These are phyloP conservation scores for Grallaria varia DNA, from an alignment of 2,113 vertebrate species.

Conservation along the genomic window DNA sequence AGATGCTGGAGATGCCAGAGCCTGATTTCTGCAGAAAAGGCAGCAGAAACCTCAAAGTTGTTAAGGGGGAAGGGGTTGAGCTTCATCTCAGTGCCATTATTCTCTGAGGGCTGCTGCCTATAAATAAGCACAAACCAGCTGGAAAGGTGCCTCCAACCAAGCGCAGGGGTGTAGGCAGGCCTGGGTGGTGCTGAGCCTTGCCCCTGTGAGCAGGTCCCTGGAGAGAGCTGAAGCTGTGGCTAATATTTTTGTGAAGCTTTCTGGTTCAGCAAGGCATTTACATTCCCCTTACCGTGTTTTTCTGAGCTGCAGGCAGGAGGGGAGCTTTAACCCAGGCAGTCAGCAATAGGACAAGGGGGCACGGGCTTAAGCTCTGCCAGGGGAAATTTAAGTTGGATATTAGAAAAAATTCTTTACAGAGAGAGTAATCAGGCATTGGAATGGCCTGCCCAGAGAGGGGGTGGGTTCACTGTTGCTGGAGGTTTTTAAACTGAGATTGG, in stretches of 20 bases:
- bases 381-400: too few species aligned
- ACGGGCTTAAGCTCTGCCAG: too few species aligned
- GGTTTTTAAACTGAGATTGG: too few species aligned
- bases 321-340: background rate
- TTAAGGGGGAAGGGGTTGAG: background rate
- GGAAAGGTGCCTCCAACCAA: background rate
- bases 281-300: background rate
- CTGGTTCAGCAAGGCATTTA: background rate
- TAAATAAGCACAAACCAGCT: background rate
- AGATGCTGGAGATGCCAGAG: background rate
- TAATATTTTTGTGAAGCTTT: background rate
- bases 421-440: too few species aligned
- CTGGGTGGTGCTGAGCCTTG: background rate
- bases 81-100: background rate
- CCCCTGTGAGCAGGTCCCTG: background rate
- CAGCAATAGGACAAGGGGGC: too few species aligned
- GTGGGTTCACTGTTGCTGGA: too few species aligned
- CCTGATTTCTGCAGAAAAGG: background rate
- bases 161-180: background rate
- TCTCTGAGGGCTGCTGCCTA: background rate
- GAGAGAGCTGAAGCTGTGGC: background rate
- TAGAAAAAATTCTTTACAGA: too few species aligned
- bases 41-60: background rate
- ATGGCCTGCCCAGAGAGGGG: too few species aligned
- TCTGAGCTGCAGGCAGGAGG: background rate